Conservation (phyloP, 2,113 vertebrate species). For the Micronisus gabar region DNA sequence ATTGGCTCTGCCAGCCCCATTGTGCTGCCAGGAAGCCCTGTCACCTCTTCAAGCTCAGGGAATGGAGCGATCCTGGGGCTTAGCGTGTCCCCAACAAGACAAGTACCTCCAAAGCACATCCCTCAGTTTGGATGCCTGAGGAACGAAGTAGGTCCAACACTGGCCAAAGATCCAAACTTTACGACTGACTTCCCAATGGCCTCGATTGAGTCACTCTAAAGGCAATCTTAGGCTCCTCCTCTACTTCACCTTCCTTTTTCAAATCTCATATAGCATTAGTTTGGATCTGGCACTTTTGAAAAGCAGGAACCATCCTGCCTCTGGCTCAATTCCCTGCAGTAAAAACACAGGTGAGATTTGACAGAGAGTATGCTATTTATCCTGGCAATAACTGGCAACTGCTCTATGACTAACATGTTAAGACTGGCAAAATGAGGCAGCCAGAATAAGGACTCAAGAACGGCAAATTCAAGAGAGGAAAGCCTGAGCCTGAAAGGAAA, state of each 20-base stretch:
- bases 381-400: not conserved
- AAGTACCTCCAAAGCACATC: not conserved
- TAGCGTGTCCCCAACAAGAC: fast-evolving
- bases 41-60: not conserved
- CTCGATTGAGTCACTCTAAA: not conserved
- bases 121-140: not conserved
- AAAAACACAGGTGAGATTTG: not conserved
- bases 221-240: not conserved
- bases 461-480: not conserved
- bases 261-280: not conserved
- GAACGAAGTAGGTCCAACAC: not conserved
- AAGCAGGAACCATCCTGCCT: not conserved
- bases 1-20: too few relatives aligned
- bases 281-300: not conserved
- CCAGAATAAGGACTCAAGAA: not conserved
- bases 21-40: not conserved
- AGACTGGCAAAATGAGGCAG: not conserved
- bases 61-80: fast-evolving
- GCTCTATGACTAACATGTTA: not conserved
- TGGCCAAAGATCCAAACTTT: not conserved
- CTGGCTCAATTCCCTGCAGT: not conserved
- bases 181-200: not conserved
- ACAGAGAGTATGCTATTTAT: not conserved
- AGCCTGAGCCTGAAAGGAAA: not conserved
- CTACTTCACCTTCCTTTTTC: not conserved